Percentiles rank a stretch among this genome's conserved stretches.
Evolutionary conservation across 2,113 vertebrate genomes (phyloP).

Genomic region (Pelobates fuscus): DNA sequence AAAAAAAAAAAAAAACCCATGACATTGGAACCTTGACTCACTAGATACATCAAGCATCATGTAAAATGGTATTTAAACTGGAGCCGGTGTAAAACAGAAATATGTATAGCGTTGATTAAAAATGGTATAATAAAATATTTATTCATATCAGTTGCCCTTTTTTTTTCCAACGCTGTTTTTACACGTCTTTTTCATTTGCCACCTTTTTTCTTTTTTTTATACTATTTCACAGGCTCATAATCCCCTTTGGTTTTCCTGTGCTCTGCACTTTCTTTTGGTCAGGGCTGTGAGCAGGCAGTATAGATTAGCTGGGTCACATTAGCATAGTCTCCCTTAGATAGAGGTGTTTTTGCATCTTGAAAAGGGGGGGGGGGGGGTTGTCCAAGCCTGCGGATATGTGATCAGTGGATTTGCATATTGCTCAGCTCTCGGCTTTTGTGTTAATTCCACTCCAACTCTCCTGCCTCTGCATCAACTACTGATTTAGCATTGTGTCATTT

Average conservation of each 20-base stretch:
- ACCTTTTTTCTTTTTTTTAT: not conserved
- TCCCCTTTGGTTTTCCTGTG: not conserved
- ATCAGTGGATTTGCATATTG: conserved; percentile 49
- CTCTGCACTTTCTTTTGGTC: conserved; percentile 22
- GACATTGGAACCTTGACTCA: no score
- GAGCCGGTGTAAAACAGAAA: no score
- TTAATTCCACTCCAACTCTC: conserved; percentile 50
- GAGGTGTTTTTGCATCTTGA: conserved; percentile 31
- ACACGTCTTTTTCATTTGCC: not conserved
- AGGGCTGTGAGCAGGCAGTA: conserved; percentile 40
- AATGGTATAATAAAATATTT: not conserved
- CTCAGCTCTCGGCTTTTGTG: conserved; percentile 40
- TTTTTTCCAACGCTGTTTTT: not conserved
- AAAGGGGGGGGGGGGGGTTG: conserved; percentile 29
- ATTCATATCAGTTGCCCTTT: not conserved
- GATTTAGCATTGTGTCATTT: conserved; percentile 46
- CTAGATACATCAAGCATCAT: no score
- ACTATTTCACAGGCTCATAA: not conserved
- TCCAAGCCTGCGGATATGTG: conserved; percentile 44
- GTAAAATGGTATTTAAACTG: no score
- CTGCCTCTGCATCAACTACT: conserved; percentile 44
- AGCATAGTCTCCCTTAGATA: conserved; percentile 43
- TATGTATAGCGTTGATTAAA: no score
- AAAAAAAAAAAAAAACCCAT: no score
- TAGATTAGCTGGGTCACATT: conserved; percentile 49